Conservation (phyloP, 2,888 invertebrate genomes). For the Tiphia femorata region DNA sequence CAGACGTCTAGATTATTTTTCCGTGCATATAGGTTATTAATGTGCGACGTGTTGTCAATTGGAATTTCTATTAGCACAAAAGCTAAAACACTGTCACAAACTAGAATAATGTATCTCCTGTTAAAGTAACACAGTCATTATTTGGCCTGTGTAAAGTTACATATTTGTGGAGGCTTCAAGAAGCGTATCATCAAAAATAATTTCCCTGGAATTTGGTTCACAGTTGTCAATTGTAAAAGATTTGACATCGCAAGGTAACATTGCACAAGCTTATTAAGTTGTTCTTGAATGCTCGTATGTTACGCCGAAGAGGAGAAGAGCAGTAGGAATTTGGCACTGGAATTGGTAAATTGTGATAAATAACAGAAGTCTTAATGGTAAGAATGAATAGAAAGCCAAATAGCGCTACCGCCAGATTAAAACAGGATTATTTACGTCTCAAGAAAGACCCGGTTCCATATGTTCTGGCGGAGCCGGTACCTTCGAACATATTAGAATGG, state of each 20-base stretch:
- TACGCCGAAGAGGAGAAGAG: neutral
- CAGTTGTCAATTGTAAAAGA: no score
- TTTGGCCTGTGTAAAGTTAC: neutral
- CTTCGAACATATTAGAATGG: constrained; percentile 98
- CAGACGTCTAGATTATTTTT: neutral
- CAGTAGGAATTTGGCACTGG: neutral
- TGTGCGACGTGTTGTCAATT: neutral
- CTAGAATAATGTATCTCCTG: no score
- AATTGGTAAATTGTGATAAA: neutral
- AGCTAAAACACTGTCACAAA: no score
- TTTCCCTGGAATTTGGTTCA: no score
- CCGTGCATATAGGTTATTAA: neutral
- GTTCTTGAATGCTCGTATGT: neutral
- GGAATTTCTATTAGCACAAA: neutral
- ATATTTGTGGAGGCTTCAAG: no score
- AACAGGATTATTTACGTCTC: constrained; percentile 95
- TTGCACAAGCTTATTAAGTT: neutral
- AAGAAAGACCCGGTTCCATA: constrained; percentile 98
- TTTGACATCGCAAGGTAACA: neutral
- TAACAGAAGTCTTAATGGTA: constrained; percentile 22
- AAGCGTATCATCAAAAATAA: no score
- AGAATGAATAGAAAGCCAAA: constrained; percentile 72
- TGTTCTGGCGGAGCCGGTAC: constrained; percentile 93
- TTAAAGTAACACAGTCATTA: neutral
- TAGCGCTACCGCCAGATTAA: constrained; percentile 86